Conservation (phyloP, 2,113 vertebrate species). For the Saccopteryx leptura region DNA sequence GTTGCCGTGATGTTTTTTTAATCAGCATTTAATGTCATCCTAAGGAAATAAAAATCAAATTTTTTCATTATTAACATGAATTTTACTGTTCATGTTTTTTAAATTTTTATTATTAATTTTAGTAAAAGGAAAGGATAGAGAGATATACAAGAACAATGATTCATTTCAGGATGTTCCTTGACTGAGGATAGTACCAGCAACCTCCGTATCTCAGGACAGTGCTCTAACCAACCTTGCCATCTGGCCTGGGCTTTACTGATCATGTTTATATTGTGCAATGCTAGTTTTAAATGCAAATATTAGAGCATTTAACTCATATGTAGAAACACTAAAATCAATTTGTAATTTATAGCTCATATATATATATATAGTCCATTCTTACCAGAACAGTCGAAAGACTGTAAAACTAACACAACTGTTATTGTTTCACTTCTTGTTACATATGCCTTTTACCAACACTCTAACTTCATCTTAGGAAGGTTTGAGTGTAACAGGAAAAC, state of each 20-base stretch:
- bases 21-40: neutral
- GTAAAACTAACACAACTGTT: neutral
- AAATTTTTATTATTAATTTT: too few relatives aligned
- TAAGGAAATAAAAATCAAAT: constrained; percentile 31
- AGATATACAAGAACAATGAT: too few relatives aligned
- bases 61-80: neutral
- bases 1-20: neutral
- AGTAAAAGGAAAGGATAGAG: too few relatives aligned
- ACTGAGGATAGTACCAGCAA: too few relatives aligned
- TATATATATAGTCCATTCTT: neutral
- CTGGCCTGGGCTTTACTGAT: neutral
- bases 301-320: neutral
- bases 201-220: too few relatives aligned
- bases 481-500: neutral
- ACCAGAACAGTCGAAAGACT: neutral
- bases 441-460: neutral
- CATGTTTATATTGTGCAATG: neutral
- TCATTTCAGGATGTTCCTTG: too few relatives aligned
- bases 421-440: constrained; percentile 27
- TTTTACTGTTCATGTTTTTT: constrained; percentile 14
- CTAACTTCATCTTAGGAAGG: neutral
- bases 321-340: constrained; percentile 52
- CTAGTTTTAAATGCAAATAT: constrained; percentile 28
- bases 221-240: too few relatives aligned
- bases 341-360: constrained; percentile 8